A percentile compares a stretch with the other conserved stretches of the same genome.
Conservation (phyloP, 1,140 invertebrate genomes). For the Anthonomus grandis region DNA sequence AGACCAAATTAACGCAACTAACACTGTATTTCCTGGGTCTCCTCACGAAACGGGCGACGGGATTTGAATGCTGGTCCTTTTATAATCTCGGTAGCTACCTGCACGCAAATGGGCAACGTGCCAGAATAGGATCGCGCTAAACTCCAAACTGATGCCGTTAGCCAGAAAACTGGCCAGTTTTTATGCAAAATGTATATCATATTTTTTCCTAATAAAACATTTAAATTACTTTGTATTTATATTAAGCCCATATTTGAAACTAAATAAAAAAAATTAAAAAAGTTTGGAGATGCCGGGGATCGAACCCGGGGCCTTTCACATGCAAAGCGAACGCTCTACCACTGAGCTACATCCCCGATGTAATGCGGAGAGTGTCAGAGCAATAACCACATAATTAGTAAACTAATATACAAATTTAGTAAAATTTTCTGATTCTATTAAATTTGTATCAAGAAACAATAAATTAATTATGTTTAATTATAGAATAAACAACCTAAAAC, state of each 20-base stretch:
- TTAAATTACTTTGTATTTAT: too few relatives aligned
- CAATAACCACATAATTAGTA: too few relatives aligned
- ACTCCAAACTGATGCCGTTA: too few relatives aligned
- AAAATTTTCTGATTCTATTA: too few relatives aligned
- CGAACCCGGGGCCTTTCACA: conserved; percentile 89
- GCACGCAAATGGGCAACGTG: conserved; percentile 41
- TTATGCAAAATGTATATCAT: too few relatives aligned
- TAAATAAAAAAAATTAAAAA: conserved; percentile 35
- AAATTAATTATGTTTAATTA: too few relatives aligned
- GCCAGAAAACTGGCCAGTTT: too few relatives aligned
- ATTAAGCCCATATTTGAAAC: too few relatives aligned
- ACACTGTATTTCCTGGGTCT: conserved; percentile 16
- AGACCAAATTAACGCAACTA: conserved; percentile 22
- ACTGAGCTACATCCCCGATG: conserved; percentile 70
- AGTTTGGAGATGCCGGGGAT: conserved; percentile 72
- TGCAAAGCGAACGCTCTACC: conserved; percentile 93
- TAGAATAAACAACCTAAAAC: too few relatives aligned
- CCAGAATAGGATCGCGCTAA: conserved; percentile 36
- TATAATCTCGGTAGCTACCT: conserved; percentile 50
- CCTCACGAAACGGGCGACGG: conserved; percentile 42
- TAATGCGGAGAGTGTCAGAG: neutral
- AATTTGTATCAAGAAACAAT: neutral
- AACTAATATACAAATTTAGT: too few relatives aligned
- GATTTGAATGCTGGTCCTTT: conserved; percentile 41
- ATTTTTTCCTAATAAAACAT: too few relatives aligned